These are phyloP conservation scores for Palythoa caribaeorum DNA, from an alignment of 92 coral and sea anemone species.

Conservation along the genomic window DNA sequence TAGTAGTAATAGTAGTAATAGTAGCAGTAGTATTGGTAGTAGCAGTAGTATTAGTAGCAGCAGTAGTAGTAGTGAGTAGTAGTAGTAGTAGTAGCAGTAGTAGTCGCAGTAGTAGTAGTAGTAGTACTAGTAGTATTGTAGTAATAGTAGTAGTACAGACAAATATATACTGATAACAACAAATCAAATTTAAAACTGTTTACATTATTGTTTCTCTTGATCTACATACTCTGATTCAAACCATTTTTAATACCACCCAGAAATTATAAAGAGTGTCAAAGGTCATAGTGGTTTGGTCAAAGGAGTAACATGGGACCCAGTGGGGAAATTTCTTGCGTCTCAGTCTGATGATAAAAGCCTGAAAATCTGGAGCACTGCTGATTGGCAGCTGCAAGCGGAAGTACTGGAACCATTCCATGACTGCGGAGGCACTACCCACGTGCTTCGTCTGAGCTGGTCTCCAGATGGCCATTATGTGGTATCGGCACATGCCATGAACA, in stretches of 20 bases:
- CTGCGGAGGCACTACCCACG: slow-evolving; percentile 97
- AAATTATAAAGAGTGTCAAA: slow-evolving; percentile 81
- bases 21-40: too few species aligned
- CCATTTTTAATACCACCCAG: slow-evolving; percentile 35
- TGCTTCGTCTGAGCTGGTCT: slow-evolving; percentile 93
- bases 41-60: too few species aligned
- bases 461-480: slow-evolving; percentile 99
- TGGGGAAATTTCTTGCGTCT: slow-evolving; percentile 95
- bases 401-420: slow-evolving; percentile 91
- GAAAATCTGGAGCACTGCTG: slow-evolving; percentile 93
- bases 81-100: too few species aligned
- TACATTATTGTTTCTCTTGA: too few species aligned
- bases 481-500: slow-evolving; percentile 99
- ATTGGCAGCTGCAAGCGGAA: slow-evolving; percentile 94
- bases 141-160: too few species aligned
- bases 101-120: too few species aligned
- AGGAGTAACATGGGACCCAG: slow-evolving; percentile 99
- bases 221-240: too few species aligned
- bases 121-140: background rate
- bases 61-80: too few species aligned
- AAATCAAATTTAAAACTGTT: too few species aligned
- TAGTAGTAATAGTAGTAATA: too few species aligned
- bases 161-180: too few species aligned
- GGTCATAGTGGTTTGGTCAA: slow-evolving; percentile 96
- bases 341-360: slow-evolving; percentile 93